These are phyloP conservation scores for Semnopithecus entellus DNA, from an alignment of 2,113 vertebrate species.

Conservation along the genomic window DNA sequence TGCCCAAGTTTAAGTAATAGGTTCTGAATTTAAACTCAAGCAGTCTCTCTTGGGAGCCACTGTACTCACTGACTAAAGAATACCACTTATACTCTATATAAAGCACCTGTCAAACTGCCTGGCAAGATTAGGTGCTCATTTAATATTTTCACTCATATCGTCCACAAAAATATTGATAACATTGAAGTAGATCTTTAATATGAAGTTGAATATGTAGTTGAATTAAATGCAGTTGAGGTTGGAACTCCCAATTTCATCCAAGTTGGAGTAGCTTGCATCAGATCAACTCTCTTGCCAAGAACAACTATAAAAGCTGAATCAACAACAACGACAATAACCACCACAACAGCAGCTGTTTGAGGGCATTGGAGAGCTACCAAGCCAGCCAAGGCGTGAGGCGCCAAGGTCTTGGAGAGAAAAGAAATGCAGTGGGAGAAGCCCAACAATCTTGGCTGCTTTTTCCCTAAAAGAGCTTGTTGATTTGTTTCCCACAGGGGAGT, in stretches of 20 bases:
- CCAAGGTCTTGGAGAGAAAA: background rate
- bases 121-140: background rate
- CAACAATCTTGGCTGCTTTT: background rate
- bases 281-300: background rate
- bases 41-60: background rate
- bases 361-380: background rate
- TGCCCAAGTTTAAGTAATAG: background rate
- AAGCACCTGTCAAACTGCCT: background rate
- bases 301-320: background rate
- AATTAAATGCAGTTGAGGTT: background rate
- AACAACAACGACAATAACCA: background rate
- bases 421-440: no score
- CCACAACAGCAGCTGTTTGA: background rate
- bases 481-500: fast-evolving
- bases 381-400: fast-evolving
- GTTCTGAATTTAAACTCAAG: background rate
- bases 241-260: background rate
- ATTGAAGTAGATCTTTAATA: background rate
- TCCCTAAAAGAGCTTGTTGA: background rate
- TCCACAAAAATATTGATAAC: background rate
- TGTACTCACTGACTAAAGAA: background rate
- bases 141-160: background rate
- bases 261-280: background rate
- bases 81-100: background rate
- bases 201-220: background rate